Evolutionary conservation across 2,888 invertebrate genomes (phyloP), one percentile per base, ranked within the genome.

Genomic region (Metallyticus violacea): DNA sequence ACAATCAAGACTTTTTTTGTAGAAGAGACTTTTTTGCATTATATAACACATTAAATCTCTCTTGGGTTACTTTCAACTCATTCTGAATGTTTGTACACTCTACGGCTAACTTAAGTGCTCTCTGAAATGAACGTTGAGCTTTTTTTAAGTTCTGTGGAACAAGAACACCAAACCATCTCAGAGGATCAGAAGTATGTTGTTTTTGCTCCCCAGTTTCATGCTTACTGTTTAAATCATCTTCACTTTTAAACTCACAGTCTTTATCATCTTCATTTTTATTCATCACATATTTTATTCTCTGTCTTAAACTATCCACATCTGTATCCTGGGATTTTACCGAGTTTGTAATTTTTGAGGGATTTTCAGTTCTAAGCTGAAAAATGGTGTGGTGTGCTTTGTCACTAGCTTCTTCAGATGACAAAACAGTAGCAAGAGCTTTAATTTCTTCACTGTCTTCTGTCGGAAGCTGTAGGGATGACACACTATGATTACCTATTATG

Each of bases 111-210:
- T 95, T 94, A 7, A 97, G 90, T 1, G 95, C 93, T 89, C 94
- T 95, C 89, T 95, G 94, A 90, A 97, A 98, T 89, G 94, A 94
- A 85, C 93, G 93, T 90, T 96, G 96, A 0, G 97, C 97, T 89
- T 93, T 93, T 89, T 95, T 94, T 90, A 98, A 92, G 90, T 95
- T 95, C 90, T 95, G 95, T 0, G 98, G 97, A 0, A 97, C 96
- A 76, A 98, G 91, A 77, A 97, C 94, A 15, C 97, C 97, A 92
- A 98, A 98, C 97, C 97, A 97, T 88, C 94, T 95, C 40, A 97
- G 91, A 0, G 98, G 97, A 91, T 98, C 94, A 26, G 62, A 9
- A 28, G 85, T 22, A 26, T 9, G 30, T 77, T 25, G 79, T 1
- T 30, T 7, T 25, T 0, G 7, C 77, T 62, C 62, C 7, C 62